Conservation (phyloP, 2,888 invertebrate species). For the Psylliodes chrysocephalus region DNA sequence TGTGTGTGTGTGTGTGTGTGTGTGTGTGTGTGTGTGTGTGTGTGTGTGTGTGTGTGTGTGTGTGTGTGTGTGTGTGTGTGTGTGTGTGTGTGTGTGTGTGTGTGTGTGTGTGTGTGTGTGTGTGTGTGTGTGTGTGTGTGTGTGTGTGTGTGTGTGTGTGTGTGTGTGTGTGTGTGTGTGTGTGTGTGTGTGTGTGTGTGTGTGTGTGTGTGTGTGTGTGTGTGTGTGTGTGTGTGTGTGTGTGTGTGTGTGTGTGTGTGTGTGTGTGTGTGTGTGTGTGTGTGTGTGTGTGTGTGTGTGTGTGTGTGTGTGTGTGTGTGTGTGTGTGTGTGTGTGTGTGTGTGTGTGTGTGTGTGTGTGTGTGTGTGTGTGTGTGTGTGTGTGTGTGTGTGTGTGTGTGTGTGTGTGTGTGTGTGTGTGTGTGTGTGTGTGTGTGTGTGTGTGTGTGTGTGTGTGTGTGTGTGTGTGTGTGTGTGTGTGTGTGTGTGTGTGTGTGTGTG, state of each 20-base stretch:
- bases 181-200: background rate
- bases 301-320: background rate
- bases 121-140: background rate
- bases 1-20: background rate
- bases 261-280: background rate
- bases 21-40: background rate
- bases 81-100: background rate
- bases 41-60: background rate
- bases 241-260: background rate
- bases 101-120: background rate
- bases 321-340: background rate
- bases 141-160: background rate
- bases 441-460: background rate
- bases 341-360: background rate
- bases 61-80: background rate
- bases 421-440: background rate
- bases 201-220: background rate
- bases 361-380: background rate
- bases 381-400: background rate
- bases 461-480: background rate
- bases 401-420: background rate
- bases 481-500: background rate
- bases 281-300: background rate
- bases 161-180: background rate
- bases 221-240: background rate